phyloP scores from a whole-genome alignment of 2,113 vertebrate species.

The Dicerorhinus sumatrensis region DNA sequence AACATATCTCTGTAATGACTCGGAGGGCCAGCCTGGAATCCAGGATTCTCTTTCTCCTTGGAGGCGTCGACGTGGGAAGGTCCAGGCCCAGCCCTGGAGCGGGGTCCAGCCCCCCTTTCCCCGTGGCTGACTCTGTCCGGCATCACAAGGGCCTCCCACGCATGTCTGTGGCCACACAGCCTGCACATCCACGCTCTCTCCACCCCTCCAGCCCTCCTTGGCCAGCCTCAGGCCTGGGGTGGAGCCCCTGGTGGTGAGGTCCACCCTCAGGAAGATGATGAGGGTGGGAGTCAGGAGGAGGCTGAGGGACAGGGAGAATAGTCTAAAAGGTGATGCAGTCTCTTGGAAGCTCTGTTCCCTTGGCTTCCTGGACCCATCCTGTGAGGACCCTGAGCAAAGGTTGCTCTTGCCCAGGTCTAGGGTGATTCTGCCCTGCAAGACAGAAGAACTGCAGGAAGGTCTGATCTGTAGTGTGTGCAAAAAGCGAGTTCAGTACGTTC shows the following conservation, averaged over 20 bases:
- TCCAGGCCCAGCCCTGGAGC: too few relatives aligned
- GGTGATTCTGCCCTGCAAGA: background rate
- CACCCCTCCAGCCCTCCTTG: background rate
- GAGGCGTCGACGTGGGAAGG: background rate
- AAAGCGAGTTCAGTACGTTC: background rate
- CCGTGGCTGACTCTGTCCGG: background rate
- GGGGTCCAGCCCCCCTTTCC: rapidly evolving
- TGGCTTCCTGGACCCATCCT: background rate
- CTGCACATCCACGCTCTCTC: background rate
- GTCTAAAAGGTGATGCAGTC: background rate
- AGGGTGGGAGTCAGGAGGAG: background rate
- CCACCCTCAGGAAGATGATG: background rate
- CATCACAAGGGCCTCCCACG: rapidly evolving
- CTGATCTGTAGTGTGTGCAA: background rate
- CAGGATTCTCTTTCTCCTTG: background rate
- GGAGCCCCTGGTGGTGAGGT: background rate
- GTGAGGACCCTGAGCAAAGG: background rate
- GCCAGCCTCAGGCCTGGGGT: background rate
- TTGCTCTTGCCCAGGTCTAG: background rate
- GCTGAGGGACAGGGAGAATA: background rate
- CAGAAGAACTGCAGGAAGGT: background rate
- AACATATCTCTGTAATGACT: background rate
- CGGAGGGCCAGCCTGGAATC: background rate
- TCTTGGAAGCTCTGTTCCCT: background rate
- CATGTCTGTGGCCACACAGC: rapidly evolving